Conservation (phyloP, 2,888 invertebrate species). For the Pristionchus entomophagus region DNA sequence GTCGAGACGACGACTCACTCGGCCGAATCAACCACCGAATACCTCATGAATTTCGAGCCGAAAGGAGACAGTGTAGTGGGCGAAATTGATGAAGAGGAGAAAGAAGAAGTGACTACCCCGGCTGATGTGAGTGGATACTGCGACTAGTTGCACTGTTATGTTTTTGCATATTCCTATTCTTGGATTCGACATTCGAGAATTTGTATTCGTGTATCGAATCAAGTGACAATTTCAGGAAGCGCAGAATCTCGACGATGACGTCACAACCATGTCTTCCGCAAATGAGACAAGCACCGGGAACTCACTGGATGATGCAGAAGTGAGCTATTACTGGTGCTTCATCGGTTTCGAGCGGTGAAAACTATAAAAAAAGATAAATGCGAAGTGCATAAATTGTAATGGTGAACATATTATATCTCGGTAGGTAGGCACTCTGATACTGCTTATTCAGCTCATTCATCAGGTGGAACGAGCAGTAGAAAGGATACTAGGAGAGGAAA, state of each 20-base stretch:
- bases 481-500: background rate
- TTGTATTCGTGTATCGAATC: too few species aligned
- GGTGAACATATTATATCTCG: too few species aligned
- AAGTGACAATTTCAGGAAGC: background rate
- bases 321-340: too few species aligned
- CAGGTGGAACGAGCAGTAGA: constrained; percentile 17
- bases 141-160: too few species aligned
- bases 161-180: too few species aligned
- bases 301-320: background rate
- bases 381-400: too few species aligned
- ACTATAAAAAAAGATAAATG: too few species aligned
- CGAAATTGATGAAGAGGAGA: background rate
- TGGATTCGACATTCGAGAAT: too few species aligned
- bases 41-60: background rate
- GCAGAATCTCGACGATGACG: background rate
- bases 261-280: background rate
- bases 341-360: too few species aligned
- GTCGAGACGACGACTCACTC: background rate
- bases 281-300: background rate
- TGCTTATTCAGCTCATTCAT: constrained; percentile 10
- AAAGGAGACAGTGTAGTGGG: background rate
- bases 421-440: too few species aligned
- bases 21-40: background rate
- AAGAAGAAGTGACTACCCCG: background rate
- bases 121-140: background rate